A percentile compares a stretch with the other conserved stretches of the same genome.
Evolutionary conservation across 2,888 invertebrate genomes (phyloP).

Genomic region (Eupithecia pulchellata): DNA sequence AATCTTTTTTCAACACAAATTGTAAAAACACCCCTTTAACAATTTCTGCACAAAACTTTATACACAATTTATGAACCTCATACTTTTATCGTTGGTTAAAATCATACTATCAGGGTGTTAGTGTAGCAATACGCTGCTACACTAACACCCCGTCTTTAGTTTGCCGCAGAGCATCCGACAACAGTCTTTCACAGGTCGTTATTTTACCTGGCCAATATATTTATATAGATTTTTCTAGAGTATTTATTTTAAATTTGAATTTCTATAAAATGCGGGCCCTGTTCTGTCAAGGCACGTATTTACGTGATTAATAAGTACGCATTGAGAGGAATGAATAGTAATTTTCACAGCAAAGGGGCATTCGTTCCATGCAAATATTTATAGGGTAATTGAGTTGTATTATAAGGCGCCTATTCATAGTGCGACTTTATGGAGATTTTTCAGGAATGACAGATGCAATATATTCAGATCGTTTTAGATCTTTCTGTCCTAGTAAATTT

Average conservation of each 20-base stretch:
- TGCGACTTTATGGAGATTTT: slow-evolving; percentile 16
- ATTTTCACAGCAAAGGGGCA: slow-evolving; percentile 36
- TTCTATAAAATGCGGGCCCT: not conserved
- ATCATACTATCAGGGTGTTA: too few species aligned
- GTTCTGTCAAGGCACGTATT: not conserved
- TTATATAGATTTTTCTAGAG: not conserved
- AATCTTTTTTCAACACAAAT: too few species aligned
- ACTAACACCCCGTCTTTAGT: too few species aligned
- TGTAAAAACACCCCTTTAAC: too few species aligned
- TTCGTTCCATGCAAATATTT: slow-evolving; percentile 39
- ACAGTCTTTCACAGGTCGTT: not conserved
- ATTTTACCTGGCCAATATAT: not conserved
- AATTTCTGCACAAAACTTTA: too few species aligned
- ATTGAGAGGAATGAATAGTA: slow-evolving; percentile 38
- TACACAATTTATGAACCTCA: not conserved
- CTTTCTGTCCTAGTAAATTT: too few species aligned
- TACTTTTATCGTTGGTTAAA: not conserved
- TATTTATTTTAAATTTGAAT: not conserved
- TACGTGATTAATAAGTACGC: slow-evolving; percentile 32
- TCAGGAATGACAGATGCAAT: too few species aligned
- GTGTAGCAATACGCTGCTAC: too few species aligned
- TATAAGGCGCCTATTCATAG: slow-evolving; percentile 14
- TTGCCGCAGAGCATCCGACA: not conserved
- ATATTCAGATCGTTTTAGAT: too few species aligned
- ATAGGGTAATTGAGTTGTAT: slow-evolving; percentile 30